A percentile compares a stretch with the other conserved stretches of the same genome.
Conservation (phyloP, 2,113 vertebrate genomes). For the Struthio camelus region DNA sequence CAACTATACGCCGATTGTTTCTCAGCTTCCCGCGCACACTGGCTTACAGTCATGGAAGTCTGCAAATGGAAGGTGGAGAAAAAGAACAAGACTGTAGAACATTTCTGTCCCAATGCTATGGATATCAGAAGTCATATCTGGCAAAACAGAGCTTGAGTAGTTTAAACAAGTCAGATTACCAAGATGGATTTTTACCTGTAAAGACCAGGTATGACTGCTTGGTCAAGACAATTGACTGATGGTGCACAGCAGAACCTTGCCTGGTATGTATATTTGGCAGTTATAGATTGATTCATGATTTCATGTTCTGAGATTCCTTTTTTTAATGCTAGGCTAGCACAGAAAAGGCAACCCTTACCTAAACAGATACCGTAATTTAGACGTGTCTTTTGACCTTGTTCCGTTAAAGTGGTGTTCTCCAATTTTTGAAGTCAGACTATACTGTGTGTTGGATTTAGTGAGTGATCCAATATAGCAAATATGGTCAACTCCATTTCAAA, state of each 20-base stretch:
- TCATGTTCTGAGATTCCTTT: neutral
- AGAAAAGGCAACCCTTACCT: neutral
- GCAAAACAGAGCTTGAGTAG: neutral
- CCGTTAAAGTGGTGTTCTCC: neutral
- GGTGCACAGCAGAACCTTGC: neutral
- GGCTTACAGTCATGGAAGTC: neutral
- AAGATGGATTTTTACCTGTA: neutral
- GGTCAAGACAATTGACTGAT: no score
- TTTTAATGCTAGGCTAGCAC: neutral
- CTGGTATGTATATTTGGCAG: neutral
- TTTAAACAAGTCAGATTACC: neutral
- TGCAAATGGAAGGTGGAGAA: neutral
- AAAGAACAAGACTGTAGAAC: neutral
- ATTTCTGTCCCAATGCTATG: no score
- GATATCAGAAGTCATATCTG: neutral
- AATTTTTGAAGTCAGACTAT: neutral
- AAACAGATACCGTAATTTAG: neutral
- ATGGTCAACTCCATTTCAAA: neutral
- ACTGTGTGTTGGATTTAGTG: rapidly evolving
- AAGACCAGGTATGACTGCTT: neutral
- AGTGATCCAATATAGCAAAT: neutral
- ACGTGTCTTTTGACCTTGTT: neutral
- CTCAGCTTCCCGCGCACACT: neutral
- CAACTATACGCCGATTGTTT: neutral
- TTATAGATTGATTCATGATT: neutral